Percentiles rank a stretch among this genome's conserved stretches.
Evolutionary conservation across 1,140 invertebrate genomes (phyloP).

Genomic region (Drosophila mauritiana): DNA sequence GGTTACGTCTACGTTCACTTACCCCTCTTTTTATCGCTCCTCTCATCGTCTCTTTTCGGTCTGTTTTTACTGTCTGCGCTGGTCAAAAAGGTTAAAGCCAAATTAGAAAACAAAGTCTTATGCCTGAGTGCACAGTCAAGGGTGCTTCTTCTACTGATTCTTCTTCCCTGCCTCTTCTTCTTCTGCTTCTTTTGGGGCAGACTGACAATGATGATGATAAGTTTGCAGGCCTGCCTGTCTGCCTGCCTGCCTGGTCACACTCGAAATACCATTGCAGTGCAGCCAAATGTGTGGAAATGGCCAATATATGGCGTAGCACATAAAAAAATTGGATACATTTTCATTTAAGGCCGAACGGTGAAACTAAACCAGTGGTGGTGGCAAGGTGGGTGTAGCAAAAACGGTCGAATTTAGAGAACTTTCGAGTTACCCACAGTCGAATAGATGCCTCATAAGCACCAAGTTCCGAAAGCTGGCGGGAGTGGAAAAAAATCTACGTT

Average conservation of each 20-base stretch:
- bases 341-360: too few relatives aligned
- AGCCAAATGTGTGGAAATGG: constrained; percentile 51
- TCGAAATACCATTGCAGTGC: constrained; percentile 73
- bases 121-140: constrained; percentile 71
- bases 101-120: constrained; percentile 76
- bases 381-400: background rate
- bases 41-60: background rate
- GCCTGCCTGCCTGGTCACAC: constrained; percentile 50
- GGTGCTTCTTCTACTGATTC: constrained; percentile 14
- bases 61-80: constrained; percentile 34
- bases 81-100: constrained; percentile 73
- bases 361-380: background rate
- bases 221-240: constrained; percentile 8
- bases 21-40: constrained; percentile 36
- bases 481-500: background rate
- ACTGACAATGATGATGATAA: constrained; percentile 48
- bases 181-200: constrained; percentile 20
- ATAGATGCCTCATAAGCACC: constrained; percentile 24
- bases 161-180: constrained; percentile 15
- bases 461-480: constrained; percentile 1
- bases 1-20: constrained; percentile 73
- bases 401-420: constrained; percentile 7
- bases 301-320: too few relatives aligned
- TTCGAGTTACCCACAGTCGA: constrained; percentile 3
- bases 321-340: too few relatives aligned